phyloP scores from a whole-genome alignment of 1,140 invertebrate genomes.

The Reticulitermes speratus region DNA sequence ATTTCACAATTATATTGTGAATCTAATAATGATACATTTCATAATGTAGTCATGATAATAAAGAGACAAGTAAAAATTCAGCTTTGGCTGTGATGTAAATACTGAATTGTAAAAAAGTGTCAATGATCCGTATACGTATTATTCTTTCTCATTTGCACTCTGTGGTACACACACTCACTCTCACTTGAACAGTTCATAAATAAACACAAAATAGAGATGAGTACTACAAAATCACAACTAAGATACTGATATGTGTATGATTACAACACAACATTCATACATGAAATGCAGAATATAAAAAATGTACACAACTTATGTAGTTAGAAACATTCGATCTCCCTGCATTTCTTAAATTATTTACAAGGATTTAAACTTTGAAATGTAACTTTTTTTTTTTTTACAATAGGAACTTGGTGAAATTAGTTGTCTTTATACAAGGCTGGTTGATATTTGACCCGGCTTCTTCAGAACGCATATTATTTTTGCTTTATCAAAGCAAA shows the following conservation, averaged over 20 bases:
- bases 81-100: conserved; percentile 11
- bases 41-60: not conserved
- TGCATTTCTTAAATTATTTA: no score
- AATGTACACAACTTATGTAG: no score
- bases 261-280: not conserved
- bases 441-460: no score
- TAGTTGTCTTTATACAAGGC: no score
- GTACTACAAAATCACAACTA: not conserved
- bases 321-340: no score
- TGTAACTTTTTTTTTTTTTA: no score
- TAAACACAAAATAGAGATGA: not conserved
- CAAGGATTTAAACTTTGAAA: no score
- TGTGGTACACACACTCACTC: not conserved
- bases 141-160: not conserved
- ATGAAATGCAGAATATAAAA: not conserved
- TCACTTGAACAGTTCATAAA: not conserved
- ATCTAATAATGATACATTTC: not conserved
- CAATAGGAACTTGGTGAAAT: no score
- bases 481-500: no score
- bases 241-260: no score
- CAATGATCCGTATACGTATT: no score
- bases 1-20: not conserved
- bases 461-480: no score
- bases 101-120: not conserved
- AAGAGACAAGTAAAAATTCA: not conserved